Evolutionary conservation across 2,797 vertebrate species (phyloP).

Genomic region (Melanotaenia pygmaea): DNA sequence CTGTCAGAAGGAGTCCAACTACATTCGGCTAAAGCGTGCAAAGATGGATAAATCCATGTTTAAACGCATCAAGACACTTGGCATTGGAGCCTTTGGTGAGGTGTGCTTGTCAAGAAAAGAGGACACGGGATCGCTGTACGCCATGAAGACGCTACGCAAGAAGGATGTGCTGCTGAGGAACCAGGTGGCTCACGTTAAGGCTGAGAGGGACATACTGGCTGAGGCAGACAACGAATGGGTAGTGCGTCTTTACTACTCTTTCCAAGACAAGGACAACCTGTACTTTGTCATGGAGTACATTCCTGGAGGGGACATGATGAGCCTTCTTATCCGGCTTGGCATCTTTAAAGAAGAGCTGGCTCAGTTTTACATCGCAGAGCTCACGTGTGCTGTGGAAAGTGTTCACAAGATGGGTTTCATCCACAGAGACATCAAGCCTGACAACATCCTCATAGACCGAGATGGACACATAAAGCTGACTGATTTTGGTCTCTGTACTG

Average conservation of each 20-base stretch:
- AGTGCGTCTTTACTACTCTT: conserved; percentile 97
- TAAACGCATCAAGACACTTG: conserved; percentile 96
- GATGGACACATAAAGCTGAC: conserved; percentile 99
- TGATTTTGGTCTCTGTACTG: conserved; percentile 97
- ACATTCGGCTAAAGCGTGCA: conserved; percentile 95
- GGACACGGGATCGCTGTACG: conserved; percentile 94
- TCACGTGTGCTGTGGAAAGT: conserved; percentile 96
- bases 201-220: conserved; percentile 96
- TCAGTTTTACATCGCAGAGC: conserved; percentile 96
- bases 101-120: conserved; percentile 96
- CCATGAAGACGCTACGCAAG: conserved; percentile 97
- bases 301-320: conserved; percentile 99
- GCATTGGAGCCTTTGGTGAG: conserved; percentile 96
- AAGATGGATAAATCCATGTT: conserved; percentile 99
- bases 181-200: conserved; percentile 98
- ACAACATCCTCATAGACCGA: conserved; percentile 97
- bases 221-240: conserved; percentile 99
- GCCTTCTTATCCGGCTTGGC: conserved; percentile 94
- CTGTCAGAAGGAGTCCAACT: conserved; percentile 98
- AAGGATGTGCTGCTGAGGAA: conserved; percentile 97
- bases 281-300: conserved; percentile 99
- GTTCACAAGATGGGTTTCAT: conserved; percentile 99
- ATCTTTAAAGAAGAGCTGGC: conserved; percentile 96
- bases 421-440: conserved; percentile 98
- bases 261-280: conserved; percentile 97